Evolutionary conservation across 2,888 invertebrate species (phyloP), one percentile per base, ranked within the genome.

Genomic region (Keiferia lycopersicella): DNA sequence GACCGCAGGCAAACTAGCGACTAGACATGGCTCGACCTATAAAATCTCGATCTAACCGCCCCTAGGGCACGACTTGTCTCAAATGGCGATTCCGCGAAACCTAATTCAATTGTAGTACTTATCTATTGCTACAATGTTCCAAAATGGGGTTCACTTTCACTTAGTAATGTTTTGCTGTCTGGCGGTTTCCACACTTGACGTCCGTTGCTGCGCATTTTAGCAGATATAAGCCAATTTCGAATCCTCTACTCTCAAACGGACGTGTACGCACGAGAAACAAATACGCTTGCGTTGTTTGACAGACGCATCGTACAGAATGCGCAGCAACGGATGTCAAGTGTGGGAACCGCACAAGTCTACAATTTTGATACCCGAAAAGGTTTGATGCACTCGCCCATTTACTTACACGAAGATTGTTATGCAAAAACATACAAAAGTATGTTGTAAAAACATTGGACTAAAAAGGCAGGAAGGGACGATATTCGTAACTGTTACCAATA

Each of bases 1-100:
- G 83, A 80, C 87, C 85, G 82, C 83, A 74, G 81, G 86, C 86
- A 71, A 71, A 76, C 78, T 30, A 78, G 77, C 75, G 78, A 74
- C 56, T 30, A 30, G 51, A 26, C 56, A 68, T 73, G 70, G 73
- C 51, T 12, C 51, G 20, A 75, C 71, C 78, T 74, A 77, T 83
- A 81, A 83, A 82, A 76, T 78, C 72, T 81, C 83, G 80, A 83
- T 84, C 82, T 80, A 79, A 78, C 76, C 78, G 77, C 22, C 56
- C 20, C 30, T 7, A 22, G 30, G 56, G 30, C 84, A 83, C 83
- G 82, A 78, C 85, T 81, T 79, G 80, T 78, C 76, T 76, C 74
- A 73, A 73, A 76, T 74, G 73, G 72, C 70, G 71, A 77, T 81
- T 77, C 78, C 77, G 68, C 71, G 75, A 77, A 81, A 58, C 38